Evolutionary conservation across 2,113 vertebrate species (phyloP).

Genomic region (Sclerurus mexicanus): DNA sequence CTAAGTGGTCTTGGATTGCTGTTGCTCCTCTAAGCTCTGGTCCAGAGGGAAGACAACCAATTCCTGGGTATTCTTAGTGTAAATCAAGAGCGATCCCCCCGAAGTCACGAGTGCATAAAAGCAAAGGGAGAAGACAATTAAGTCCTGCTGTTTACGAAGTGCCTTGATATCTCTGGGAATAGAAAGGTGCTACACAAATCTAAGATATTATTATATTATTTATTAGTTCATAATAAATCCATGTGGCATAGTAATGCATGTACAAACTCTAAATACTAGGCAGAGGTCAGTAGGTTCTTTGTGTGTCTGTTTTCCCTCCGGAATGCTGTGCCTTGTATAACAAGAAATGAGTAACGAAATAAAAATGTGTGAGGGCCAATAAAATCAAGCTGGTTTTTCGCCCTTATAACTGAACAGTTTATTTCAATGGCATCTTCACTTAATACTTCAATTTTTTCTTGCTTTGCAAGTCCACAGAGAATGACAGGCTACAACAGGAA

Average conservation of each 20-base stretch:
- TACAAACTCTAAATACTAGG: not conserved
- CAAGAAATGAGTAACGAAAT: not conserved
- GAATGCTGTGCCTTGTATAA: not conserved
- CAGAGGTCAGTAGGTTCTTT: not conserved
- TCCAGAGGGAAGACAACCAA: not conserved
- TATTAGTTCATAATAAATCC: not conserved
- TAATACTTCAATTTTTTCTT: slow-evolving; percentile 8
- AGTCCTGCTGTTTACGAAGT: slow-evolving; percentile 11
- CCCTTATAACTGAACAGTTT: not conserved
- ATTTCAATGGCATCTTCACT: slow-evolving; percentile 27
- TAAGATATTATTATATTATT: not conserved
- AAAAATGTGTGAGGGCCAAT: not conserved
- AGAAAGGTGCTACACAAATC: not conserved
- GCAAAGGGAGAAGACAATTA: slow-evolving; percentile 29
- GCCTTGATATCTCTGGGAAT: slow-evolving; percentile 31
- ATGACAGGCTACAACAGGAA: not conserved
- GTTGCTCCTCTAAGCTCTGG: not conserved
- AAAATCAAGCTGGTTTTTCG: not conserved
- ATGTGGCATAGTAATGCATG: not conserved
- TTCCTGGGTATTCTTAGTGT: not conserved
- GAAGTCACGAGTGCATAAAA: not conserved
- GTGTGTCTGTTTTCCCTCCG: not conserved
- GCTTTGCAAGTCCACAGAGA: slow-evolving; percentile 7
- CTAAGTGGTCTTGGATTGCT: not conserved
- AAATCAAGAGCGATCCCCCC: not conserved